Conservation (phyloP, 2,888 invertebrate species). For the Noctua janthe region DNA sequence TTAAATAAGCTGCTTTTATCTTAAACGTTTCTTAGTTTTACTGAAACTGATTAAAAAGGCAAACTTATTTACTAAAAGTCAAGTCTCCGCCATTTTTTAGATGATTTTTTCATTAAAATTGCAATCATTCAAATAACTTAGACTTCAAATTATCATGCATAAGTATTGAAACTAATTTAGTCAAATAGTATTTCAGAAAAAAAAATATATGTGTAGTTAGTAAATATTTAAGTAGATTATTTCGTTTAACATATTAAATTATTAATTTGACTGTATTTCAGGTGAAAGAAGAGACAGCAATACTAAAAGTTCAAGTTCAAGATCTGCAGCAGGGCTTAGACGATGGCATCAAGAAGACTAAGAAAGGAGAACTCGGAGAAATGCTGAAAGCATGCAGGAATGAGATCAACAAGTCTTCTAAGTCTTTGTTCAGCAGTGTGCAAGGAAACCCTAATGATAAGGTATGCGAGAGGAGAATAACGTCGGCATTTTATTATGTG, state of each 20-base stretch:
- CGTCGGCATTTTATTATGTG: not conserved
- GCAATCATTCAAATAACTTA: not conserved
- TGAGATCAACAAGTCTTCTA: constrained; percentile 58
- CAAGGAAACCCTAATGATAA: constrained; percentile 44
- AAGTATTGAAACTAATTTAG: not conserved
- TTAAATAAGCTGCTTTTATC: too few relatives aligned
- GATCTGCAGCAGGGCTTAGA: constrained; percentile 71
- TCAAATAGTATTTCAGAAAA: not conserved
- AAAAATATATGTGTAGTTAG: not conserved
- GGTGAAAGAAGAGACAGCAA: constrained; percentile 72
- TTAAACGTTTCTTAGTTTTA: too few relatives aligned
- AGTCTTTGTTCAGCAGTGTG: constrained; percentile 55
- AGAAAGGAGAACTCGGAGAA: constrained; percentile 52
- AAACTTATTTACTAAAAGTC: too few relatives aligned
- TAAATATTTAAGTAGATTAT: not conserved
- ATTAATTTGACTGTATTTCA: constrained; percentile 42
- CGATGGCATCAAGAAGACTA: constrained; percentile 67
- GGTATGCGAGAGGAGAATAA: constrained; percentile 1
- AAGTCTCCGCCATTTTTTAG: too few relatives aligned
- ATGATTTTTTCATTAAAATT: not conserved
- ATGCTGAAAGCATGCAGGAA: constrained; percentile 58
- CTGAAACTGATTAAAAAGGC: too few relatives aligned
- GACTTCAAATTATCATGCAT: not conserved
- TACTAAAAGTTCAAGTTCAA: constrained; percentile 67
- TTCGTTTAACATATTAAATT: not conserved